phyloP scores from a whole-genome alignment of 1,140 invertebrate genomes.

The Drosophila asahinai region DNA sequence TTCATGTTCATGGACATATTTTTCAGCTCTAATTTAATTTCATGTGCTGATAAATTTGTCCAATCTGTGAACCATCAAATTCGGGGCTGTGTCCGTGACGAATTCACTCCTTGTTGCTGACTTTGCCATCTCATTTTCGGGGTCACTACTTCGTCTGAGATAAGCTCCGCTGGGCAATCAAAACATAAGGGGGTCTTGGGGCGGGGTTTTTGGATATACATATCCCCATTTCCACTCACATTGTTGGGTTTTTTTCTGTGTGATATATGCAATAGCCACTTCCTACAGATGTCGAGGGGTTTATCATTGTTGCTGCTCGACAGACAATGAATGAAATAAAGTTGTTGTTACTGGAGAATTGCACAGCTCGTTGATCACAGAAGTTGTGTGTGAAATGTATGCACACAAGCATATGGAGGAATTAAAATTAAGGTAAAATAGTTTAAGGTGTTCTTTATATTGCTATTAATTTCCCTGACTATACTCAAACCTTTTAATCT shows the following conservation, averaged over 20 bases:
- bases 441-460: background rate
- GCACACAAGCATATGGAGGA: background rate
- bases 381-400: background rate
- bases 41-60: conserved; percentile 8
- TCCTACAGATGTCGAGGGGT: conserved; percentile 63
- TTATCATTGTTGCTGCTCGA: conserved; percentile 31
- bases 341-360: conserved; percentile 43
- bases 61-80: conserved; percentile 45
- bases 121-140: conserved; percentile 40
- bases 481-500: background rate
- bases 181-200: background rate
- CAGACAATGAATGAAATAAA: conserved; percentile 68
- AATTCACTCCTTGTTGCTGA: conserved; percentile 11
- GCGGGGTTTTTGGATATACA: conserved; percentile 7
- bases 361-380: conserved; percentile 68
- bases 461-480: background rate
- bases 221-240: conserved; percentile 18
- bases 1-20: no score
- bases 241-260: conserved; percentile 35
- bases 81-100: conserved; percentile 39
- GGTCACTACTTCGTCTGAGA: conserved; percentile 44
- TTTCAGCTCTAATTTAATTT: conserved; percentile 5
- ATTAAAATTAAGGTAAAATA: background rate
- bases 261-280: conserved; percentile 47
- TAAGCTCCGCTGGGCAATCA: conserved; percentile 68